These are phyloP conservation scores for Colletes gigas DNA, from an alignment of 1,140 invertebrate species.

Conservation along the genomic window DNA sequence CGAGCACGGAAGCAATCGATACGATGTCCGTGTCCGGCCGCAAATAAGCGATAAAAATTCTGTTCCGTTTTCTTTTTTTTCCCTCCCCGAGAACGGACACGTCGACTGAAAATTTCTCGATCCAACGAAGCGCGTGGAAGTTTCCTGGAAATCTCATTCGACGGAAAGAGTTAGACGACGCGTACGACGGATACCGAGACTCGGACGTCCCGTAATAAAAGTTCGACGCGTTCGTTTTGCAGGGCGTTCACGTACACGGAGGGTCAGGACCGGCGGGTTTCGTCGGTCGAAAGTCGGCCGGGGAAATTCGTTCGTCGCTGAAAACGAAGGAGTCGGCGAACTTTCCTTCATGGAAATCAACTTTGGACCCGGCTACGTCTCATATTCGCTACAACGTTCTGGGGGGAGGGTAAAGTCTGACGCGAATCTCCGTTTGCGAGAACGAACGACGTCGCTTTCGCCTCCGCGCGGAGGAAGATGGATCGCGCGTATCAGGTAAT, in stretches of 20 bases:
- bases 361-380: neutral
- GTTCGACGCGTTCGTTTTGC: slow-evolving; percentile 19
- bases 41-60: slow-evolving; percentile 12
- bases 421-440: neutral
- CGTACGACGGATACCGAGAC: slow-evolving; percentile 7
- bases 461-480: neutral
- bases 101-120: slow-evolving; percentile 7
- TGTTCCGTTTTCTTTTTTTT: neutral
- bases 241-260: slow-evolving; percentile 1
- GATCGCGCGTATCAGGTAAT: slow-evolving; percentile 4
- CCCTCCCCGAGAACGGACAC: neutral
- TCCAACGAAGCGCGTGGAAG: slow-evolving; percentile 29
- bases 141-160: slow-evolving; percentile 51
- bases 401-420: neutral
- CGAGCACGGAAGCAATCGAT: too few species aligned
- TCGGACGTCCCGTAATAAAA: slow-evolving; percentile 46
- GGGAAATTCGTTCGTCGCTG: slow-evolving; percentile 3
- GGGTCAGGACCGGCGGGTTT: neutral
- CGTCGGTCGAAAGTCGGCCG: neutral
- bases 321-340: neutral
- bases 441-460: neutral
- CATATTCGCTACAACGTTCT: neutral
- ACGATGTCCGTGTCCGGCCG: neutral
- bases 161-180: slow-evolving; percentile 23
- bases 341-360: slow-evolving; percentile 34